Conservation (phyloP, 37 sponge, comb jelly and placozoan genomes). For the Spongilla lacustris region DNA sequence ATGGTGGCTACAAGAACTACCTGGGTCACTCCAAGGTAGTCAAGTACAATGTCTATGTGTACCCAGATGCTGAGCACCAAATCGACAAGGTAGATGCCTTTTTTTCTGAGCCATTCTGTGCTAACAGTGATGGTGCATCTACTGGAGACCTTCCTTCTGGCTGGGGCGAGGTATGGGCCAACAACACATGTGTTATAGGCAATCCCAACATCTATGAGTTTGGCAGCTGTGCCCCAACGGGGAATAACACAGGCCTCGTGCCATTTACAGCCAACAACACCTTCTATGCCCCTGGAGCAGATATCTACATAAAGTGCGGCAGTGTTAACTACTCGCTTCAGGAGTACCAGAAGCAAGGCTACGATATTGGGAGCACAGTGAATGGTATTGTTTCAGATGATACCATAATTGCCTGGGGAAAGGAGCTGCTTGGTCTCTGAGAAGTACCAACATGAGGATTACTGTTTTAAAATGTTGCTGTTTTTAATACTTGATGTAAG, state of each 20-base stretch:
- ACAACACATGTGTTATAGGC: slow-evolving; percentile 64
- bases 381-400: slow-evolving; percentile 12
- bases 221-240: slow-evolving; percentile 25
- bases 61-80: slow-evolving; percentile 38
- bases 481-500: no score
- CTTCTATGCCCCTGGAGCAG: slow-evolving; percentile 48
- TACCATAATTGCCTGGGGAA: slow-evolving; percentile 41
- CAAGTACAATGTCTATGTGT: slow-evolving; percentile 43
- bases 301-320: slow-evolving; percentile 47
- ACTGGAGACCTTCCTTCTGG: slow-evolving; percentile 38
- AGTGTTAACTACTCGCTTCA: slow-evolving; percentile 13
- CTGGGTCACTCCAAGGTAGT: slow-evolving; percentile 53
- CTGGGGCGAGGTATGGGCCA: slow-evolving; percentile 56
- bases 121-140: slow-evolving; percentile 42
- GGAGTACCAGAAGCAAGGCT: slow-evolving; percentile 46
- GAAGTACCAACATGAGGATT: no score
- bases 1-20: slow-evolving; percentile 60
- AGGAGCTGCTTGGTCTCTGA: slow-evolving; percentile 36
- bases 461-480: no score
- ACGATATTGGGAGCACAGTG: slow-evolving; percentile 51
- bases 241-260: slow-evolving; percentile 20
- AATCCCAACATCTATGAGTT: slow-evolving; percentile 47
- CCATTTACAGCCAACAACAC: slow-evolving; percentile 57
- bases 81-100: not conserved
- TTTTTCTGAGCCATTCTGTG: slow-evolving; percentile 41